Base-by-base conservation (phyloP, 2,888 invertebrate species). In the Ophion slaviceki region DNA sequence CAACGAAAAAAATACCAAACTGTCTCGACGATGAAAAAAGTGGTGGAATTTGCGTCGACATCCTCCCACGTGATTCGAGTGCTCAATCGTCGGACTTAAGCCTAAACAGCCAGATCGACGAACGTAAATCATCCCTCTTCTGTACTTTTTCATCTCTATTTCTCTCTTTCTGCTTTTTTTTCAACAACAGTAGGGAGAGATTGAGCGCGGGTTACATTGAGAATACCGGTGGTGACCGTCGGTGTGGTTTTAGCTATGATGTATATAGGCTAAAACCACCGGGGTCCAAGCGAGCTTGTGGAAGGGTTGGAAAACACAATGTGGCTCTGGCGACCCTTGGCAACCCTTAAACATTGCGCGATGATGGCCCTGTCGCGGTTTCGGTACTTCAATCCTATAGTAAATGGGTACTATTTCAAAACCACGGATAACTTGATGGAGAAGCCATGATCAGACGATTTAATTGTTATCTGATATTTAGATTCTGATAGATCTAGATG, bases 81-180 rank as follows among this genome's bases (percentile, higher is more conserved):
- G 2, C 10, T 14, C 57, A 83, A 83, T 83, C 79, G 53, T 28
- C 32, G 82, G 80, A 76, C 83, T 77, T 74, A 68, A 84, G 77
- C 77, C 45, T 61, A 74, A 84, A 80, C 61, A 86, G 74, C 77
- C 68, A 80, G 62, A 76, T 83, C 47, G 67, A 77, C 76, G 80
- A 80, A 72, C 57, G 71, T 80, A 85, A 78, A 74, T 72, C 36
- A 20, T 72, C 67, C 68, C 64, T 14, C 40, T n/a, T 71, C 53
- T 67, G 68, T 66, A 20, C 53, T 59, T 47, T 47, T 32, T n/a
- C 59, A 57, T 70, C 71, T 40, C 59, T 53, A 14, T 47, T 14
- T 47, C 47, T 10, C 14, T 47, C 4, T 14, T 47, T 47, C 45
- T n/a, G 24, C 24, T 47, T 64, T 59, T 40, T 62, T 36, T 53